These are phyloP conservation scores for Gymnobelideus leadbeateri DNA, from an alignment of 2,113 vertebrate species.

Conservation along the genomic window DNA sequence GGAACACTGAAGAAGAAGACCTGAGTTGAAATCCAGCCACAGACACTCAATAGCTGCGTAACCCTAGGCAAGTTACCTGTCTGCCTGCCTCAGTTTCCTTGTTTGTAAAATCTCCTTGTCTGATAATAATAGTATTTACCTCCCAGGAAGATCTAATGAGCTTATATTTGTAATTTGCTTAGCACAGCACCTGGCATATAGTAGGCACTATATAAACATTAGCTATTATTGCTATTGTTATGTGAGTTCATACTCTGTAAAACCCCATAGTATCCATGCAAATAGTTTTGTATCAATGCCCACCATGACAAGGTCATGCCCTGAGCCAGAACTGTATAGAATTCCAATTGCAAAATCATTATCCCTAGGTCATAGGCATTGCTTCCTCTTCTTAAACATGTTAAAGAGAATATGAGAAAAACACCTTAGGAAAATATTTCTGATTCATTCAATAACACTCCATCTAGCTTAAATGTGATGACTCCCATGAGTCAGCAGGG, in stretches of 20 bases:
- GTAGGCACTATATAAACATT: constrained; percentile 6
- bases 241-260: constrained; percentile 20
- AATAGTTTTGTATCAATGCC: not conserved
- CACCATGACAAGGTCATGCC: not conserved
- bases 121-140: not conserved
- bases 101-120: not conserved
- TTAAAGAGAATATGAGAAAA: constrained; percentile 23
- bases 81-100: not conserved
- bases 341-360: not conserved
- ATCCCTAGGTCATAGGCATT: not conserved
- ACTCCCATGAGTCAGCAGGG: not conserved
- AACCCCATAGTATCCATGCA: not conserved
- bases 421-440: not conserved
- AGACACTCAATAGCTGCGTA: not conserved
- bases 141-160: not conserved
- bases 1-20: not conserved
- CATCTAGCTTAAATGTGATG: not conserved
- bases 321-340: not conserved
- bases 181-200: not conserved
- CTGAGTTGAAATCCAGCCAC: not conserved
- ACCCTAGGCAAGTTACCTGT: not conserved
- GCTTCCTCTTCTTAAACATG: constrained; percentile 43
- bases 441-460: not conserved
- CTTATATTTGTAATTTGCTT: not conserved
- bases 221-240: constrained; percentile 12